Evolutionary conservation across 2,888 invertebrate species (phyloP), one percentile per base, ranked within the genome.

Genomic region (Drosophila neonasuta): DNA sequence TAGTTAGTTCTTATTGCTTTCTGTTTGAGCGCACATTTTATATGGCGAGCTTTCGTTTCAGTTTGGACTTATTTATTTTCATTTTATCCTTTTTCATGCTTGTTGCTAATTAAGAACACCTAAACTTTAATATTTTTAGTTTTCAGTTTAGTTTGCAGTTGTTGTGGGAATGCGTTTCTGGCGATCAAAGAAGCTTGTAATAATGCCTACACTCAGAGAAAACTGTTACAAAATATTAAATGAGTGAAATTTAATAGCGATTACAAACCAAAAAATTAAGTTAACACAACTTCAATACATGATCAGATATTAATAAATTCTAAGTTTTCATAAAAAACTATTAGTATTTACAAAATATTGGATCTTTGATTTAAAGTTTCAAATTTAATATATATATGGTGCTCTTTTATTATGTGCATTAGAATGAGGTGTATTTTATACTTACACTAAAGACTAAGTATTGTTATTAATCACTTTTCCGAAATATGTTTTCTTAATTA

Each of bases 41-140:
- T 73, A 63, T 63, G 46, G 49, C 49, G 41, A 51, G 66, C 51
- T 64, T 74, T 56, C 52, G 57, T 54, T 59, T 68, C 46, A 58
- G 50, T 60, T 62, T 58, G 46, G 32, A 39, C 50, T 62, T 52
- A 48, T 67, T 74, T 75, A 48, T 55, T 66, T 46, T 24, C 34
- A 24, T 51, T 60, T 13, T 45, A 66, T 58, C 39, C 54, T 51
- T 71, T 62, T 64, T 57, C 71, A 71, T 63, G 72, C 63, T 51
- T 24, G 48, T 58, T 70, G 71, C 79, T 75, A 77, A 78, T 75
- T 77, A 78, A 75, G 75, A 46, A 62, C 69, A 63, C 60, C 63
- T 63, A 65, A 78, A 64, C 50, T 56, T 49, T 42, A 46, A 48
- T 13, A 17, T 42, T 55, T 34, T 45, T 9, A 29, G 49, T 42